Conservation (phyloP, 2,797 vertebrate genomes). For the Acanthurus tractus region DNA sequence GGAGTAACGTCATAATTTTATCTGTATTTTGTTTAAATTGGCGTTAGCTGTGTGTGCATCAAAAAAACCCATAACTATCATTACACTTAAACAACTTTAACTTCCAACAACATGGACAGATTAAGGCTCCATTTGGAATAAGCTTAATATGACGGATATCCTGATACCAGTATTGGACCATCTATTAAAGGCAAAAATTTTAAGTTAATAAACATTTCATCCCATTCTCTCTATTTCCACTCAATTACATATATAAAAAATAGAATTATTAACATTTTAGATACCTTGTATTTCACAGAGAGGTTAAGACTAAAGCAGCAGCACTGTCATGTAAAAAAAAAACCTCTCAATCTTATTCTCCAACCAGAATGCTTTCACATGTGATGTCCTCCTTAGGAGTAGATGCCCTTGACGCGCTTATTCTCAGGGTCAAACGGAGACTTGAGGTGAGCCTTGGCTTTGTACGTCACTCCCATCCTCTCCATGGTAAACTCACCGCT, state of each 20-base stretch:
- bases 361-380: neutral
- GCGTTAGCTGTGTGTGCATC: constrained; percentile 2
- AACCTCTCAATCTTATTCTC: constrained; percentile 4
- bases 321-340: constrained; percentile 21
- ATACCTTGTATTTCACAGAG: constrained; percentile 1
- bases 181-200: neutral
- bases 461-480: constrained; percentile 91
- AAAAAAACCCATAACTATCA: neutral
- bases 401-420: constrained; percentile 93
- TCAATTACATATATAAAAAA: constrained; percentile 20
- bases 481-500: constrained; percentile 92
- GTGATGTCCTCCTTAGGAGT: constrained; percentile 72
- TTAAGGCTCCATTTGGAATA: neutral
- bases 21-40: neutral
- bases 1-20: neutral
- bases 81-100: too few species aligned
- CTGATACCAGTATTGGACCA: constrained; percentile 19
- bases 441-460: constrained; percentile 91
- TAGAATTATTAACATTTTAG: constrained; percentile 18
- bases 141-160: neutral
- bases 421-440: constrained; percentile 95
- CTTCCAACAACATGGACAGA: neutral
- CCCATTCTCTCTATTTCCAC: neutral
- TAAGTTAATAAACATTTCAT: neutral
- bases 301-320: constrained; percentile 6